phyloP scores from a whole-genome alignment of 2,888 invertebrate genomes.

The Apamea sordens region DNA sequence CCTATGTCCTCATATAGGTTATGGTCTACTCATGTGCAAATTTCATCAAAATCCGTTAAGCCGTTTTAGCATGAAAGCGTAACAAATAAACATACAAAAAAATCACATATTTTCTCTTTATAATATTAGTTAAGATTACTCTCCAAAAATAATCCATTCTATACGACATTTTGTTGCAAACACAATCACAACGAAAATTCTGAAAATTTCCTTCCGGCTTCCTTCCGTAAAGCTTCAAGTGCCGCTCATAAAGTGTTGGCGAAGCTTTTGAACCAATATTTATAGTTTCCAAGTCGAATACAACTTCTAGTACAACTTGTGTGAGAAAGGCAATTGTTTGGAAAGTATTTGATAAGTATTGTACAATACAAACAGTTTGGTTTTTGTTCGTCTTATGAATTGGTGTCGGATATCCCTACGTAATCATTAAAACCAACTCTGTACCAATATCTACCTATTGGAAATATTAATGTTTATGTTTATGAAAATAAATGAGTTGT shows the following conservation, averaged over 20 bases:
- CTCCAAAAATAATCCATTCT: background rate
- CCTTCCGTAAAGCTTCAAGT: conserved; percentile 11
- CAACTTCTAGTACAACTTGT: conserved; percentile 18
- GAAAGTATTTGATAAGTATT: conserved; percentile 20
- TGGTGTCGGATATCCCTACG: background rate
- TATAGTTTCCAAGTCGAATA: conserved; percentile 39
- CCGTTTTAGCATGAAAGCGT: no score
- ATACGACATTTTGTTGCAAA: background rate
- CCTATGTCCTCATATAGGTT: no score
- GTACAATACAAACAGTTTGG: background rate
- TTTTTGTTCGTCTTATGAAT: background rate
- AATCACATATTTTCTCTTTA: no score
- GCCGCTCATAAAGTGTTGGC: conserved; percentile 14
- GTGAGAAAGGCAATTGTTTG: conserved; percentile 21
- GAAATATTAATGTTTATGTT: background rate
- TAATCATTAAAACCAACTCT: background rate
- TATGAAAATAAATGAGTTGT: background rate
- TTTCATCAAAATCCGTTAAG: no score
- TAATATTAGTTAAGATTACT: background rate
- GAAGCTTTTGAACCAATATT: conserved; percentile 41
- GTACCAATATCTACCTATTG: background rate
- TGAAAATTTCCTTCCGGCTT: conserved; percentile 2
- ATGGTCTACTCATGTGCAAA: no score
- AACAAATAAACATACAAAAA: no score
- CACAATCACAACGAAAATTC: background rate